Base-by-base conservation (phyloP, 2,888 invertebrate species). In the Pristionchus japonicus region DNA sequence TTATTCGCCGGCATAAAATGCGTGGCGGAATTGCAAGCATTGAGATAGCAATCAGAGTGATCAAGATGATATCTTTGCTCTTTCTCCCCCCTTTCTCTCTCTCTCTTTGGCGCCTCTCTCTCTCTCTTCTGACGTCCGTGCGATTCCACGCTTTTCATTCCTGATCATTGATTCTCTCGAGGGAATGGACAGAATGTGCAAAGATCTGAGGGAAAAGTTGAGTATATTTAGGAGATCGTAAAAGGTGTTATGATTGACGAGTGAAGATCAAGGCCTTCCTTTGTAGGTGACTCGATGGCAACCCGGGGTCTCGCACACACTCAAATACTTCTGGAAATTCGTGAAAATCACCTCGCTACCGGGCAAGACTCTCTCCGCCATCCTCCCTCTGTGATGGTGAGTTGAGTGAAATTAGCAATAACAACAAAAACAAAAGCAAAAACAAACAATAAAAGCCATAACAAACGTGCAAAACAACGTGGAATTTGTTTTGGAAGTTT, bases 211-310 rank as follows among this genome's bases (percentile, higher is more conserved):
- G 31, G 77, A 77, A 27, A 40, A 74, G 70, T 40, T 40, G 70
- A 40, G 34, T 74, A 27, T 40, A 74, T 70, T 23, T 47, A 77
- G n/a, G 43, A 77, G n/a, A 47, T 74, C 77, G 13, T 77, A 43
- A n/a, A 15, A 77, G n/a, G 23, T 40, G 43, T 67, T 67, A 57
- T 23, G 57, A n/a, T 23, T 57, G 57, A n/a, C 57, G 57, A 57
- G 9, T 57, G n/a, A 57, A 57, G 57, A 57, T 6, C 57, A 17
- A 17, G 20, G 23, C 23, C 57, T 2, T n/a, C n/a, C 57, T 57
- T 77, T 77, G n/a, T 20, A 77, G 77, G 77, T 77, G 13, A 77
- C 77, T n/a, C 77, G 77, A n/a, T 77, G 77, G 77, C 77, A 77
- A 27, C 77, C 77, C 1, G 77, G 43, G 13, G 77, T 77, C 43